A percentile compares a stretch with the other conserved stretches of the same genome.
phyloP scores from a whole-genome alignment of 2,113 vertebrate genomes.

The Aegithalos caudatus region DNA sequence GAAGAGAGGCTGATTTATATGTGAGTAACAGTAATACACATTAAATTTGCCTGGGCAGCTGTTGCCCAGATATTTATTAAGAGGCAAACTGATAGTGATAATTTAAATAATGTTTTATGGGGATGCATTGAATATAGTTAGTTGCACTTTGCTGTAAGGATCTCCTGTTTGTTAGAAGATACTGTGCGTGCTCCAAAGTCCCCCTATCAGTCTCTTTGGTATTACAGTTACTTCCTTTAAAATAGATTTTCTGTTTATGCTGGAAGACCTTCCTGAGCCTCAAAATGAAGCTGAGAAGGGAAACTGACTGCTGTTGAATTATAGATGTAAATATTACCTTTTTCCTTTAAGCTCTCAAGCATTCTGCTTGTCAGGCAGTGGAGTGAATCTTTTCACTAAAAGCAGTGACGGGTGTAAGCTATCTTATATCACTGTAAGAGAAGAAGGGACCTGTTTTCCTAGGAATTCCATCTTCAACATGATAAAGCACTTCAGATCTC shows the following conservation, averaged over 20 bases:
- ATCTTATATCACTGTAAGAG: not conserved
- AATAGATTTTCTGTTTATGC: not conserved
- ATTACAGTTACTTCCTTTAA: constrained; percentile 16
- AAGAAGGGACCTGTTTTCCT: not conserved
- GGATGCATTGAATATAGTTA: not conserved
- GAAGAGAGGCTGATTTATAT: not conserved
- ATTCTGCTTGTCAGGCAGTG: not conserved
- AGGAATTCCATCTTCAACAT: not conserved
- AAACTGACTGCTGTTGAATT: not conserved
- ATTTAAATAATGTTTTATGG: not conserved
- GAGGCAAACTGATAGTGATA: not conserved
- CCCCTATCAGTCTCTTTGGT: not conserved
- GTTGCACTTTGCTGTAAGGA: not conserved
- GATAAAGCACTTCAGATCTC: not conserved
- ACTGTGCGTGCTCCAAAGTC: not conserved
- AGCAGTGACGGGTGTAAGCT: not conserved
- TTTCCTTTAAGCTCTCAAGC: not conserved
- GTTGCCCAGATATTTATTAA: not conserved
- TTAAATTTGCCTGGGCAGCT: not conserved
- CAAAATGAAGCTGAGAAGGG: not conserved
- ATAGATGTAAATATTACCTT: not conserved
- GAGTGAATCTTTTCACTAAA: not conserved
- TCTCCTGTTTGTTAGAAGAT: not conserved
- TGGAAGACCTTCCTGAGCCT: not conserved
- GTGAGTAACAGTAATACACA: not conserved